A percentile compares a stretch with the other conserved stretches of the same genome.
These are phyloP conservation scores for Triplophysa rosa DNA, from an alignment of 2,113 vertebrate species.

Conservation along the genomic window DNA sequence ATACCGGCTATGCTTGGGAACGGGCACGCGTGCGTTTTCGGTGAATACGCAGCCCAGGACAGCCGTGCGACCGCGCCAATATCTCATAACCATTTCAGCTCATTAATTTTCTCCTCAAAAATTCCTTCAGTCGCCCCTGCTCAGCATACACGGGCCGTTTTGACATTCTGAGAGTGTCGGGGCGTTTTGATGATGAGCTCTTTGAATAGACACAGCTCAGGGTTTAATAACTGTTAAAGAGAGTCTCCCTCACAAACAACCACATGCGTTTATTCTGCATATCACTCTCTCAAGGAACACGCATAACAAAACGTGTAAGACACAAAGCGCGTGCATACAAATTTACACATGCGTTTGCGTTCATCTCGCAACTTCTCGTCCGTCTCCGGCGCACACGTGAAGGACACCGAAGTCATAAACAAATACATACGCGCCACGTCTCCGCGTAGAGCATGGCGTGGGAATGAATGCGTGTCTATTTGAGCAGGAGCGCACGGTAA, in stretches of 20 bases:
- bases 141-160: conserved; percentile 15
- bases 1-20: neutral
- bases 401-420: conserved; percentile 50
- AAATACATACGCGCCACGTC: conserved; percentile 32
- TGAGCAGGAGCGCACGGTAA: conserved; percentile 41
- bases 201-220: conserved; percentile 29
- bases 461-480: conserved; percentile 39
- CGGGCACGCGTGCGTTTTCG: neutral
- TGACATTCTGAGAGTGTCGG: conserved; percentile 30
- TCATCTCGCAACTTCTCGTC: conserved; percentile 10
- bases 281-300: neutral
- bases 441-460: conserved; percentile 28
- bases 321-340: neutral
- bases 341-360: neutral
- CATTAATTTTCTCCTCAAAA: conserved; percentile 52
- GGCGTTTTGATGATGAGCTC: conserved; percentile 19
- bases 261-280: neutral
- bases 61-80: conserved; percentile 1
- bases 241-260: neutral
- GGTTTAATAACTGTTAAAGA: conserved; percentile 25
- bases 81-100: conserved; percentile 44
- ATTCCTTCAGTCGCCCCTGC: conserved; percentile 46
- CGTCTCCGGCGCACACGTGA: conserved; percentile 27
- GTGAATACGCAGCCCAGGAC: neutral
- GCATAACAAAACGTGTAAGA: neutral